Evolutionary conservation across 2,888 invertebrate genomes (phyloP), one percentile per base, ranked within the genome.

Genomic region (Acleris emargana): DNA sequence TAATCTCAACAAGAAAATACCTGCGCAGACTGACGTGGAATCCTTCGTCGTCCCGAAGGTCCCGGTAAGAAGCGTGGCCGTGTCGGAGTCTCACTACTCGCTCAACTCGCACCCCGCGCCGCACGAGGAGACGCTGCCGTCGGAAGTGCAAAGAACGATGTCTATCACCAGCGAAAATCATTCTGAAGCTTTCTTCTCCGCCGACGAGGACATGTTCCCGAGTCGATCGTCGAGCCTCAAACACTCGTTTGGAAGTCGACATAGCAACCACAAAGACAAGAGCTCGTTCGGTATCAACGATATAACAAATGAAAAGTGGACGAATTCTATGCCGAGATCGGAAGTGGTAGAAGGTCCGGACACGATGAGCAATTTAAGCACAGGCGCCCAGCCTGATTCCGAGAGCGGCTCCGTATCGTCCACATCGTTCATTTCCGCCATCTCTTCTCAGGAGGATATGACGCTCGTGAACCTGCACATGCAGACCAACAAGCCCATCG

Each of bases 391-490:
- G 57, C 89, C 95, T 0, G 96, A 96, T 16, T 96, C 96, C 0
- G 97, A 97, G 77, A 95, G 95, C 32, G 95, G 95, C 47, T 97
- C 97, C 1, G 94, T 97, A 18, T 97, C 97, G 0, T 97, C 96
- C 28, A 97, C 95, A 1, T 97, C 97, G 0, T 97, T 97, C 75
- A 97, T 96, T 74, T 98, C 98, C 0, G 98, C 98, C 3, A 95
- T 97, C 71, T 98, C 97, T 0, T 98, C 97, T 13, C 98, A 98
- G 83, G 98, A 98, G 87, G 98, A 98, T 81, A 95, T 97, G 86
- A 97, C 97, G 0, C 87, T 98, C 62, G 97, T 99, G 0, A 98
- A 99, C 87, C 93, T 99, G 17, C 98, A 98, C 78, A 97, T 97
- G 95, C 99, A 99, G 91, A 96, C 98, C 28, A 97, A 97, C 82